Evolutionary conservation across 2,888 invertebrate species (phyloP), one percentile per base, ranked within the genome.

Genomic region (Microplitis manilae): DNA sequence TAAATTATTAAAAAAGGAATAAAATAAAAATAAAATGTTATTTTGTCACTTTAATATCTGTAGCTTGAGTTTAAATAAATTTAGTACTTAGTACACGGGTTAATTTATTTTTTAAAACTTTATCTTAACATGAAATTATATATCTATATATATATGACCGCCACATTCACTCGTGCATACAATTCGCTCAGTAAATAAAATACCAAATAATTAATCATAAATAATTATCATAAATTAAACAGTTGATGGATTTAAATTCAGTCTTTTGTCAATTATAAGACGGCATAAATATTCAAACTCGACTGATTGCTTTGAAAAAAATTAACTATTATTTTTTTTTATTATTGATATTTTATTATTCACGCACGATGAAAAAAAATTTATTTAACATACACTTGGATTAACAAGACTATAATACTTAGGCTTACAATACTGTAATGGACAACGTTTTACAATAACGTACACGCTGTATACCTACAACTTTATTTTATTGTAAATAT

Each of bases 341-440:
- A 41, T 64, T 71, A 30, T 4, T 72, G 38, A 20, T 60, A n/a
- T 62, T 62, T 73, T 59, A 59, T 50, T 68, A 60, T 39, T 77
- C 75, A 77, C 68, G 60, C 68, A 74, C 77, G 68, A 73, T 67
- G 64, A 61, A 60, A 59, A 20, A 71, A 38, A 62, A 68, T 81
- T 70, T 75, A 82, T 68, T 83, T 84, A 80, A 83, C 81, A 83
- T 82, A 81, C 82, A 85, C 83, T 79, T 82, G 81, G 80, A 82
- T 81, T 76, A 81, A 83, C 13, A 83, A 82, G 82, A 75, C 81
- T 84, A 82, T 85, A 84, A 86, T 86, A 86, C 85, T 87, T 85
- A 86, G 84, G 82, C 84, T 86, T 87, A 87, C 86, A 87, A 86
- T 87, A 87, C 85, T 87, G 85, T 84, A 86, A 81, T 84, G 83